Evolutionary conservation across 2,888 invertebrate species (phyloP), one percentile per base, ranked within the genome.

Genomic region (Dasysyrphus albostriatus): DNA sequence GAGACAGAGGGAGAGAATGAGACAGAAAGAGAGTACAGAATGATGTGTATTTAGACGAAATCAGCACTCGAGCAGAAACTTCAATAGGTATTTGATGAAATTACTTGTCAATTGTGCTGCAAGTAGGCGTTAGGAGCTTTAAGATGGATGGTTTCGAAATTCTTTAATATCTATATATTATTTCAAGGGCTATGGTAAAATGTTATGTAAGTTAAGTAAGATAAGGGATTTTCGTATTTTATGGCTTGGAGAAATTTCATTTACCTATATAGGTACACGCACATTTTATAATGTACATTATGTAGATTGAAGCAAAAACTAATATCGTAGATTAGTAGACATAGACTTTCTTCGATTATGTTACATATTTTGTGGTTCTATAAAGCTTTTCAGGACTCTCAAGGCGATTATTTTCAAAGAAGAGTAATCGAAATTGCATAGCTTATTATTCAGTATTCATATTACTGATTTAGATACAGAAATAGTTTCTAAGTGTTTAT

Each of bases 21-120:
- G 32, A 32, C 32, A 70, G 9, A n/a, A n/a, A n/a, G 24, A 24
- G 24, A 24, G 24, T 24, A 3, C 24, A 12, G 37, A 8, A 19
- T 32, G 19, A 24, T 54, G 24, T 37, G 24, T 63, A 42, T 32
- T 14, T 34, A 49, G 29, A 44, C 14, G 69, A 54, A 73, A 67
- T 65, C 47, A 65, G 76, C 76, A 85, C 73, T 81, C 81, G 72
- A 81, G 76, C 59, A 69, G 63, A 85, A 77, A 73, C 44, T 65
- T 32, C 72, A 80, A 59, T 65, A 42, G 67, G 67, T 69, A 69
- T 70, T 58, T 65, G 39, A 24, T 54, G 56, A 69, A 65, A 79
- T 76, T 54, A 49, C 76, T 76, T 73, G 67, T 67, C 69, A 77
- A 81, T 47, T 80, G 72, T 85, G 51, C 37, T 51, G 47, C 54